Evolutionary conservation across 2,113 vertebrate genomes (phyloP).

Genomic region (Apodemus speciosus): DNA sequence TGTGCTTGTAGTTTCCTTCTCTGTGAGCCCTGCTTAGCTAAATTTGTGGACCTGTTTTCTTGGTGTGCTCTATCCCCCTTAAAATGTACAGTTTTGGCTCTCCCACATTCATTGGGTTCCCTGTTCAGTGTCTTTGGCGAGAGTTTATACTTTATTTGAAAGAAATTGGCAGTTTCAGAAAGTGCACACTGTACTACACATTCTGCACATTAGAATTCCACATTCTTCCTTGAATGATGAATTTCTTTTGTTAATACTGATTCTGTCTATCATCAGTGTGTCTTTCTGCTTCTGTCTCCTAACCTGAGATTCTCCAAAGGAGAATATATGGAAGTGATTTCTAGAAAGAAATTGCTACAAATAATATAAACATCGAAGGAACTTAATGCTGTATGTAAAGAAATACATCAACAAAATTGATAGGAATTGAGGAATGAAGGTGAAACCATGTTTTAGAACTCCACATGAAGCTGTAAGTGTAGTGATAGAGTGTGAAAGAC

Average conservation of each 20-base stretch:
- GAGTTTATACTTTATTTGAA: neutral
- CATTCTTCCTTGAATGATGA: neutral
- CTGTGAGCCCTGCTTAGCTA: neutral
- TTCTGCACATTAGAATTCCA: neutral
- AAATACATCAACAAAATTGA: neutral
- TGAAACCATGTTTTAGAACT: neutral
- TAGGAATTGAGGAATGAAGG: neutral
- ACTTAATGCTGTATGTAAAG: neutral
- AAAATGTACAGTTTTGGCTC: neutral
- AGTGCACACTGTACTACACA: neutral
- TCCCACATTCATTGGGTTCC: neutral
- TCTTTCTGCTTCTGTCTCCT: neutral
- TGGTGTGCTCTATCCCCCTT: neutral
- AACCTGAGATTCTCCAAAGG: neutral
- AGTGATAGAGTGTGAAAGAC: neutral
- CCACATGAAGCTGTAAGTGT: neutral
- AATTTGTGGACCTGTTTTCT: neutral
- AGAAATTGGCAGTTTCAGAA: neutral
- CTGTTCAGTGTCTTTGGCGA: neutral
- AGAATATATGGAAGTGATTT: neutral
- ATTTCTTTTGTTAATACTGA: neutral
- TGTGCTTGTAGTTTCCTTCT: neutral
- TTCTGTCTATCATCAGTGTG: neutral
- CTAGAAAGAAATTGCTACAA: neutral
- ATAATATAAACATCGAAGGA: neutral